These are phyloP conservation scores for Microcaecilia unicolor DNA, from an alignment of 2,797 vertebrate species.

Conservation along the genomic window DNA sequence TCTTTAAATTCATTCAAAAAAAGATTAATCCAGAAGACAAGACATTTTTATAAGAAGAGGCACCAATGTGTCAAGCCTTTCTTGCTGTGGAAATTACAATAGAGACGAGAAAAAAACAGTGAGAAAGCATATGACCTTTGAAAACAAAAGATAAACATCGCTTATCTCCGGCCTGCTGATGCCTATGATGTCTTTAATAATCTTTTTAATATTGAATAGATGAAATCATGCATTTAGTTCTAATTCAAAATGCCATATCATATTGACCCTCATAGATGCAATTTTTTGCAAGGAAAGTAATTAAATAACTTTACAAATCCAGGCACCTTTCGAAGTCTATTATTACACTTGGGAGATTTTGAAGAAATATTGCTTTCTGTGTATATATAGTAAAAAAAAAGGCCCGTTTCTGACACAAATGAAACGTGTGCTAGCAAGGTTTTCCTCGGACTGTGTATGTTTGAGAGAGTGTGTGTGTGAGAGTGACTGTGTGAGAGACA, in stretches of 20 bases:
- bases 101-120: not conserved
- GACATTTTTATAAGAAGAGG: not conserved
- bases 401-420: too few species aligned
- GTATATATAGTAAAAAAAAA: too few species aligned
- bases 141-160: not conserved
- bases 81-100: not conserved
- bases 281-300: conserved; percentile 11
- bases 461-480: too few species aligned
- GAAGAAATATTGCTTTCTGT: conserved; percentile 20
- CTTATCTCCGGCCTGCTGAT: not conserved
- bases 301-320: conserved; percentile 14
- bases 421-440: too few species aligned
- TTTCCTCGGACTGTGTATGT: too few species aligned
- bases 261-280: not conserved
- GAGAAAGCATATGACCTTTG: not conserved
- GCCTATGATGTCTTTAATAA: not conserved
- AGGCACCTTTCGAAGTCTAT: too few species aligned
- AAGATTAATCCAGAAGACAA: too few species aligned
- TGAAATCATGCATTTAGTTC: not conserved
- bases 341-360: too few species aligned
- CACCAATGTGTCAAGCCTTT: not conserved
- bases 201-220: not conserved
- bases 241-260: not conserved
- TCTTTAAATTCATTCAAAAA: too few species aligned
- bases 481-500: too few species aligned